Evolutionary conservation across 2,797 vertebrate species (phyloP), one percentile per base, ranked within the genome.

Genomic region (Chrysocyon brachyurus): DNA sequence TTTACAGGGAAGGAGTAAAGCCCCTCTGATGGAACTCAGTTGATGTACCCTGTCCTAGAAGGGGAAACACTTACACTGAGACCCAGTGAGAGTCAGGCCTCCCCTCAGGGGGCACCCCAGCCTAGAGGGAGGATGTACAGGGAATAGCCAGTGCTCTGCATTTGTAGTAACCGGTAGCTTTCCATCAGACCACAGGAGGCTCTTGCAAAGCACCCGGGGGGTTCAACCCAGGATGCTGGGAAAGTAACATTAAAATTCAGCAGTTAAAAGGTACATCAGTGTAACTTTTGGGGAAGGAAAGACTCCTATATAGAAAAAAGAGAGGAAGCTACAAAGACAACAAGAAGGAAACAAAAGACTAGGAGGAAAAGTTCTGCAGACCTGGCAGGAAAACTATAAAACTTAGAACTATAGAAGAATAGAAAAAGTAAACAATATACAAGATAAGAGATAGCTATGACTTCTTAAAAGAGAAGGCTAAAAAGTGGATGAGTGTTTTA

Each of bases 121-220:
- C 21, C 9, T 12, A n/a, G 19, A 40, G 31, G 12, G 8, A 15
- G 28, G 12, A 2, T 17, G 26, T 14, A 33, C 2, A 1, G 0
- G 31, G 59, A 8, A 16, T 31, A 78, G 68, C 83, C 81, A 54
- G 6, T 5, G 49, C 9, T 16, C 22, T 0, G 40, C 21, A 36
- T 54, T 63, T n/a, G 59, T 54, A 90, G 70, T 11, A 26, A 36
- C 72, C 33, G 64, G 95, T 95, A 94, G 57, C 89, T 98, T 97
- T 96, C 90, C 82, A 19, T 96, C 49, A 28, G n/a, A 85, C 68
- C 70, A 75, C 56, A 64, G 3, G 5, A 90, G 40, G 72, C 46
- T 36, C 54, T 94, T 87, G 79, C 87, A 70, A 33, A 87, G 87
- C 0, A n/a, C 57, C 63, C 40, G 10, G 57, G 57, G 5, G 0